phyloP scores from a whole-genome alignment of 64 coral and sea anemone species.

The Platygyra sinensis region DNA sequence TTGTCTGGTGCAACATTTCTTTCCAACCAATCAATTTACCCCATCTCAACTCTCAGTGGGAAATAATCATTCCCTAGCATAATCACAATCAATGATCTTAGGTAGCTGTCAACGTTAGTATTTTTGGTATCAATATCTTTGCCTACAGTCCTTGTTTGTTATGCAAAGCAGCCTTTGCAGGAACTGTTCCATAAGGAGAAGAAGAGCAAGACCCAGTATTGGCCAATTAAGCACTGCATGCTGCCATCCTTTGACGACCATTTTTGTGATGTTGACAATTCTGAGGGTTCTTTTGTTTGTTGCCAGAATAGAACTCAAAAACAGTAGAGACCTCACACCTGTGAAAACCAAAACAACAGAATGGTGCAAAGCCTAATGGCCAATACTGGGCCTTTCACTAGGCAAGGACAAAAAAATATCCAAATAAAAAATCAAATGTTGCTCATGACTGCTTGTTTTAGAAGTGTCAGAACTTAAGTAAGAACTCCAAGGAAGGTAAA shows the following conservation, averaged over 20 bases:
- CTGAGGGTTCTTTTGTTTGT: too few relatives aligned
- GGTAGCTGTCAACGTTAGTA: neutral
- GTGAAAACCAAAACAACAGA: constrained; percentile 32
- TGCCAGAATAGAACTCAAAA: too few relatives aligned
- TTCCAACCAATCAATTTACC: constrained; percentile 25
- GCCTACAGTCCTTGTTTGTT: neutral
- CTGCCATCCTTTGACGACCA: neutral
- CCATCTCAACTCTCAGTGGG: constrained; percentile 14
- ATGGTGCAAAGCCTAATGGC: neutral
- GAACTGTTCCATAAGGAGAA: neutral
- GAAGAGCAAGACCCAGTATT: neutral
- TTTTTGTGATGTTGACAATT: too few relatives aligned
- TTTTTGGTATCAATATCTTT: neutral
- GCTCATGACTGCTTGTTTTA: constrained; percentile 2
- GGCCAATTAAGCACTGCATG: constrained; percentile 8
- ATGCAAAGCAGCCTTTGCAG: neutral
- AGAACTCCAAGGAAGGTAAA: constrained; percentile 9
- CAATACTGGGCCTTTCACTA: constrained; percentile 14
- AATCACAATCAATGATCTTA: constrained; percentile 5
- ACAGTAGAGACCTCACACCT: too few relatives aligned
- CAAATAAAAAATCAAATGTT: neutral
- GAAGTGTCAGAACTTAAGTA: too few relatives aligned
- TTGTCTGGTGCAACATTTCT: constrained; percentile 9
- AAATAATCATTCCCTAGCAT: constrained; percentile 29
- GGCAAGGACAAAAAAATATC: constrained; percentile 13